phyloP scores from a whole-genome alignment of 23 tunicate species.

The Botrylloides violaceus region DNA sequence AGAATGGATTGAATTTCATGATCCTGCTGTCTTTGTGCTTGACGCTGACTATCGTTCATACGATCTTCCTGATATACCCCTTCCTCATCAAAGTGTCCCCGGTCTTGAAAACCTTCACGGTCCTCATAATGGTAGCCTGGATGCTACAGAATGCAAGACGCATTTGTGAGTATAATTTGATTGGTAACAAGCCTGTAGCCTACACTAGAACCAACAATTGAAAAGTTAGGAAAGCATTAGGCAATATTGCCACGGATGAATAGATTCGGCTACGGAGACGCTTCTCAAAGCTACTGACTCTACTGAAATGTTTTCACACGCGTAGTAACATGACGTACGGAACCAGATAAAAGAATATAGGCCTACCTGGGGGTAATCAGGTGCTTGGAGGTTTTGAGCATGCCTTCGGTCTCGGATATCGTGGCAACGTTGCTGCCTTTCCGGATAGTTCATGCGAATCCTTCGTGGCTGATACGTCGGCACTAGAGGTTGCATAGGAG shows the following conservation, averaged over 20 bases:
- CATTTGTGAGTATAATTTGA: too few species aligned
- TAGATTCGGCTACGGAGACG: too few species aligned
- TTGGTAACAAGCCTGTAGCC: too few species aligned
- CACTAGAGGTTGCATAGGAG: slow-evolving; percentile 11
- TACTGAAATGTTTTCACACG: too few species aligned
- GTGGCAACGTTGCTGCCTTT: not conserved
- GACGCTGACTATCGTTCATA: not conserved
- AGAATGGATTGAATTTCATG: slow-evolving; percentile 8
- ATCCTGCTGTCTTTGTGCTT: not conserved
- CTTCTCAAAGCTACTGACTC: too few species aligned
- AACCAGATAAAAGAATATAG: too few species aligned
- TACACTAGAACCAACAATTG: too few species aligned
- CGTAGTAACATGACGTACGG: too few species aligned
- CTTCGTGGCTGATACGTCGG: slow-evolving; percentile 24
- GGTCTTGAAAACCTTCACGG: not conserved
- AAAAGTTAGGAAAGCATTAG: too few species aligned
- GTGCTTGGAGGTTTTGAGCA: not conserved
- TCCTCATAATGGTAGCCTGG: too few species aligned
- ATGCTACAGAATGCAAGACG: too few species aligned
- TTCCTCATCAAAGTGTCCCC: not conserved
- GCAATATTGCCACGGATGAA: too few species aligned
- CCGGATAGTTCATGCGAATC: not conserved
- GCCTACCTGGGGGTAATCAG: not conserved
- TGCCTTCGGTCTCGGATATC: not conserved
- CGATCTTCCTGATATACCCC: not conserved